A percentile compares a stretch with the other conserved stretches of the same genome.
These are phyloP conservation scores for Belgica antarctica DNA, from an alignment of 2,888 invertebrate genomes.

Conservation along the genomic window DNA sequence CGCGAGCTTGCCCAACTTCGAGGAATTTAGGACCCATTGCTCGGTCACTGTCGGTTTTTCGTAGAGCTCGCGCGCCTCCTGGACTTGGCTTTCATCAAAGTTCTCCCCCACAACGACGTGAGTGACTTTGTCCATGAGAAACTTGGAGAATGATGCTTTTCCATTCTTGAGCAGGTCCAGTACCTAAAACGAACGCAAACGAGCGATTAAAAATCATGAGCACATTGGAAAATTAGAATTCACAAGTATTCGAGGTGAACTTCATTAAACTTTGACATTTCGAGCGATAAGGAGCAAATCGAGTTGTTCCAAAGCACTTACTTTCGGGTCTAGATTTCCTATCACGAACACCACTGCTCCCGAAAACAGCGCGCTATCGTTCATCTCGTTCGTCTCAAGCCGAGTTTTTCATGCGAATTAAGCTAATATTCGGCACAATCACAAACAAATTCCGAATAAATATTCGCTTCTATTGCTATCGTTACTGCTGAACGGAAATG, in stretches of 20 bases:
- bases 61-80: slow-evolving; percentile 88
- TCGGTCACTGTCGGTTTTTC: slow-evolving; percentile 86
- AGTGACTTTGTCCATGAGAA: slow-evolving; percentile 88
- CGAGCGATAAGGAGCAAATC: background rate
- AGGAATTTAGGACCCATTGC: slow-evolving; percentile 77
- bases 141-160: slow-evolving; percentile 83
- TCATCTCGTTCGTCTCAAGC: slow-evolving; percentile 19
- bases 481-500: too few species aligned
- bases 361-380: slow-evolving; percentile 25
- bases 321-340: slow-evolving; percentile 74
- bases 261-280: slow-evolving; percentile 7
- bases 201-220: background rate
- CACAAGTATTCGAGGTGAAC: background rate
- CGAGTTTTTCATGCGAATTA: too few species aligned
- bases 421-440: too few species aligned
- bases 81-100: slow-evolving; percentile 80
- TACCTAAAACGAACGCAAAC: slow-evolving; percentile 60
- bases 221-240: background rate
- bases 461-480: too few species aligned
- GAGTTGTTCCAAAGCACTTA: slow-evolving; percentile 49
- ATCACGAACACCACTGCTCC: slow-evolving; percentile 60
- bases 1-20: slow-evolving; percentile 61
- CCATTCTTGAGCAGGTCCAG: slow-evolving; percentile 75
- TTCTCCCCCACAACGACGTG: slow-evolving; percentile 87
- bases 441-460: too few species aligned